These are phyloP conservation scores for Microtus richardsoni DNA, from an alignment of 2,113 vertebrate genomes.

Conservation along the genomic window DNA sequence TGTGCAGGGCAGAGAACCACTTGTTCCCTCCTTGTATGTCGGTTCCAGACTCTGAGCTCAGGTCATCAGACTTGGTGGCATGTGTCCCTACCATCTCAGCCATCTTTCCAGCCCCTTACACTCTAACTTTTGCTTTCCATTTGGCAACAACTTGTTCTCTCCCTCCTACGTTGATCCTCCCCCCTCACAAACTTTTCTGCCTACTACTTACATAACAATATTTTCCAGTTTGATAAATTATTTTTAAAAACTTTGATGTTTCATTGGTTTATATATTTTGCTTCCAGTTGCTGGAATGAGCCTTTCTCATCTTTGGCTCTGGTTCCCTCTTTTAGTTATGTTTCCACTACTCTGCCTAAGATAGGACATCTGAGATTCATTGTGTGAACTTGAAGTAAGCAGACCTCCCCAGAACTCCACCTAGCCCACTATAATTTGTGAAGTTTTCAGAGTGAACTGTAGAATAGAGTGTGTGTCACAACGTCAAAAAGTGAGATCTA, in stretches of 20 bases:
- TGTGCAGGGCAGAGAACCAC: background rate
- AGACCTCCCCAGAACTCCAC: background rate
- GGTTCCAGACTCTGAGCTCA: background rate
- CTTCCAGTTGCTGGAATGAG: too few species aligned
- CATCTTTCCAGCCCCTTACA: background rate
- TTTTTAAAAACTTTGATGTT: background rate
- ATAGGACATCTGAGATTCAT: background rate
- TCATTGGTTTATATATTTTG: background rate
- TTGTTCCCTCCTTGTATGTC: background rate
- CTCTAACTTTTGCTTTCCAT: too few species aligned
- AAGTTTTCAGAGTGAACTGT: background rate
- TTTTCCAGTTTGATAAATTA: background rate
- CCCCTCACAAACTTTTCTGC: background rate
- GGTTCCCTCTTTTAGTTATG: background rate
- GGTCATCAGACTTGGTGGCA: background rate
- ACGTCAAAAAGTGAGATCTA: too few species aligned
- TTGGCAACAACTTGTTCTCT: too few species aligned
- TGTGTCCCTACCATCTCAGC: background rate
- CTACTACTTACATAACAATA: background rate
- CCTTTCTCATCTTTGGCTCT: background rate
- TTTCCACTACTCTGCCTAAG: background rate
- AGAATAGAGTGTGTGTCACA: background rate
- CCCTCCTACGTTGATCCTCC: background rate
- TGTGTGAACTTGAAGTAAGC: background rate
- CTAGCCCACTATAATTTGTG: background rate